Evolutionary conservation across 2,888 invertebrate genomes (phyloP).

Genomic region (Salticus scenicus): DNA sequence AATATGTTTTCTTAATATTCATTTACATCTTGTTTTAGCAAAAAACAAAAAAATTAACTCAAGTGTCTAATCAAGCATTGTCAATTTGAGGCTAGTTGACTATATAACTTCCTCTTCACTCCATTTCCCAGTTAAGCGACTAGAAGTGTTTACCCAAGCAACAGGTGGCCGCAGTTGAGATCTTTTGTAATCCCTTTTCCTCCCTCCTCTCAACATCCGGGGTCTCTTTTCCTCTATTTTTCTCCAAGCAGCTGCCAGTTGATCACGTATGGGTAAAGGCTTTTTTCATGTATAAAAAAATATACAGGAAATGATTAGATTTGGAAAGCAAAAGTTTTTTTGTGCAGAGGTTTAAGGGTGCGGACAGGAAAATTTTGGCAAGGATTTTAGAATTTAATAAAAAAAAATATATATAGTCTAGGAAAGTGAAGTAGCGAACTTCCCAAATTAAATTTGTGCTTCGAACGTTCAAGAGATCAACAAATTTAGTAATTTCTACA

Average conservation of each 20-base stretch:
- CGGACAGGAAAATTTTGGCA: not conserved
- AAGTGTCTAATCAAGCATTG: no score
- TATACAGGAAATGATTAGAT: slow-evolving; percentile 51
- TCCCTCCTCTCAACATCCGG: slow-evolving; percentile 24
- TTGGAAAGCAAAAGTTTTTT: slow-evolving; percentile 7
- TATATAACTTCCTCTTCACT: slow-evolving; percentile 17
- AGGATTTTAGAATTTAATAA: not conserved
- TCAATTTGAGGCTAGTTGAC: no score
- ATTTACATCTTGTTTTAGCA: no score
- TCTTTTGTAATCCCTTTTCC: slow-evolving; percentile 19
- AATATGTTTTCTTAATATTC: no score
- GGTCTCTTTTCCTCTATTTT: slow-evolving; percentile 33
- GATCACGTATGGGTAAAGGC: slow-evolving; percentile 33
- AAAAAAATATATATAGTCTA: not conserved
- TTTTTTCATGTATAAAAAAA: not conserved
- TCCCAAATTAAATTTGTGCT: no score
- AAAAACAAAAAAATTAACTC: no score
- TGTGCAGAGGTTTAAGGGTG: slow-evolving; percentile 9
- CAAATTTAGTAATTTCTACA: no score
- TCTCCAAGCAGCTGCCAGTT: slow-evolving; percentile 41
- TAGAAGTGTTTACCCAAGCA: slow-evolving; percentile 38
- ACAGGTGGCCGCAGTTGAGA: slow-evolving; percentile 43
- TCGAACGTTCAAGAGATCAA: no score
- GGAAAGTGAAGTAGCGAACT: not conserved
- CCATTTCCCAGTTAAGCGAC: not conserved